Evolutionary conservation across 2,888 invertebrate species (phyloP), one percentile per base, ranked within the genome.

Genomic region (Clostera curtula): DNA sequence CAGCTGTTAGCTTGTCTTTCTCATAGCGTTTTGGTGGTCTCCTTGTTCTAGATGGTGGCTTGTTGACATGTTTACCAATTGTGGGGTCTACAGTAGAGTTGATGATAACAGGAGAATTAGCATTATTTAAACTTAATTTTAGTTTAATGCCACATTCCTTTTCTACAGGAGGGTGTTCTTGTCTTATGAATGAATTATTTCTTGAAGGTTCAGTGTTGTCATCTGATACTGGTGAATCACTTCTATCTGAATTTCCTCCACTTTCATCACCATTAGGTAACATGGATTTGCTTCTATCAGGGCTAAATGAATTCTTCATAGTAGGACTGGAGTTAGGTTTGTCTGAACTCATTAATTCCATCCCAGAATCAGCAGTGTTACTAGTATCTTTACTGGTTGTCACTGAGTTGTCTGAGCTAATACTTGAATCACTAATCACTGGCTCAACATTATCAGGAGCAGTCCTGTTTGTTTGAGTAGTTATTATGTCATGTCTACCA

Each of bases 61-160:
- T 84, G 29, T 69, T 52, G 26, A 49, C 47, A 34, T 75, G 69
- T 36, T 72, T 62, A 6, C 83, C 82, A 30, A 82, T 39, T 17
- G 76, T 69, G 4, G 83, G 83, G 54, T 82, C 82, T n/a, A 83
- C 83, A 31, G 83, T 83, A 2, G 82, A 82, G 49, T 83, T 83
- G 31, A 83, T 82, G 25, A 83, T 83, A 29, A 83, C 77, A 36
- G 83, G 83, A 28, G 82, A 79, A 37, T 75, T 82, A 24, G 80
- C 79, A 64, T 75, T 83, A 47, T 82, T 83, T 34, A 83, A 58
- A 42, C 82, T 82, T 27, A 83, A 55, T 56, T 82, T 83, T 40
- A 83, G 56, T 55, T 83, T 83, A 13, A 83, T 82, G 25, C 82
- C 82, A 65, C 71, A 53, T 37, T 80, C 77, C 47, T 56, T 67